Base-by-base conservation (phyloP, 1,140 invertebrate species). In the Ganaspis sp. region DNA sequence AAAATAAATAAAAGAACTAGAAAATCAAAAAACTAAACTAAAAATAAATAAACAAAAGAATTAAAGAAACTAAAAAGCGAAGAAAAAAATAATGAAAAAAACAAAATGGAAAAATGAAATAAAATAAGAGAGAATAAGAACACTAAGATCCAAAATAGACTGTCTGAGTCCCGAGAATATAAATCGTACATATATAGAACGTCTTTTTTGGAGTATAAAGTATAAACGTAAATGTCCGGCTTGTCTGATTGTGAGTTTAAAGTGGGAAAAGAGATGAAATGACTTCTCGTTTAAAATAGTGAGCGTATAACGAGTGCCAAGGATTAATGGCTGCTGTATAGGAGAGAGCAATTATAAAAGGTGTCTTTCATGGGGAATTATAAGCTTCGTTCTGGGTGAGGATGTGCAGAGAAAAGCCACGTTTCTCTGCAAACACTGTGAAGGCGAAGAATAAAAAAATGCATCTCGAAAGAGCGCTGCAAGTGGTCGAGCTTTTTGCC, bases 341-440 rank as follows among this genome's bases (percentile, higher is more conserved):
- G 6, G 9, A 58, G 11, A 29, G 9, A n/a, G 54, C 21, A 64
- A 64, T 64, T 64, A 64, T 64, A 64, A 64, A 64, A 64, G 21
- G 54, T 15, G 58, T 64, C 11, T 64, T 64, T 64, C 58, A 29
- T 4, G 9, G 23, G 23, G 58, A 64, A 64, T 64, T 64, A 64
- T 64, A 26, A 64, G 29, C 58, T 29, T 64, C 23, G 15, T 64
- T 58, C 23, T 64, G 58, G 23, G 21, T 64, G 54, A 5, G 58
- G 58, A 64, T 26, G 12, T 29, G 23, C 12, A 64, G 26, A n/a
- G 23, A 29, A 64, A 29, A 64, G 58, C 58, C 23, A 34, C 26
- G 12, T 64, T 64, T 26, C 58, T 29, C 21, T 15, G 11, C 12
- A 64, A 64, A 64, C 21, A 64, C 23, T 26, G 58, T 64, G 58